phyloP scores from a whole-genome alignment of 1,140 invertebrate genomes.

The Caenorhabditis briggsae region DNA sequence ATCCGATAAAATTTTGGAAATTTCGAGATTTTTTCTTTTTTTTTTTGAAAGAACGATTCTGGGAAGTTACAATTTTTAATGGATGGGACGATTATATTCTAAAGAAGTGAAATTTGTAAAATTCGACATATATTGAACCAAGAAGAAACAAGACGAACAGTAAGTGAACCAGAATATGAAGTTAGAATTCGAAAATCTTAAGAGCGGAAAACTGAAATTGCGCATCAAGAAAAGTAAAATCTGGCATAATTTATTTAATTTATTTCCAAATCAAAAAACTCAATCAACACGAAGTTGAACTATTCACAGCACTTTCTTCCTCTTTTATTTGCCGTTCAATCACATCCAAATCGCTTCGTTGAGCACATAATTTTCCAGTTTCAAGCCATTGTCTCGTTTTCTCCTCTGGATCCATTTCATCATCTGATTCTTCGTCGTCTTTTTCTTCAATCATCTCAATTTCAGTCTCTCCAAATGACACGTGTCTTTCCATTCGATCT shows the following conservation, averaged over 20 bases:
- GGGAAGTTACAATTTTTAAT: no score
- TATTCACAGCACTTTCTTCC: neutral
- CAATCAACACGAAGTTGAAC: constrained; percentile 44
- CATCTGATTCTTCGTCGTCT: neutral
- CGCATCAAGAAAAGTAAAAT: no score
- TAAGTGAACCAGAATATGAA: no score
- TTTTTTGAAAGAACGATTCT: no score
- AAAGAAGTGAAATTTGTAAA: no score
- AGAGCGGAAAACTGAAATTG: no score
- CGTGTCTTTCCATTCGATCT: constrained; percentile 36
- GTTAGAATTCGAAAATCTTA: no score
- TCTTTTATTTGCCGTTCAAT: neutral
- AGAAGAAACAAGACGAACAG: no score
- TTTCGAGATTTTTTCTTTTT: no score
- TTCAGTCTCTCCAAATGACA: constrained; percentile 27
- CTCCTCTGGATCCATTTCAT: constrained; percentile 33
- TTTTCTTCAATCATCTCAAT: neutral
- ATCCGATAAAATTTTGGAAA: no score
- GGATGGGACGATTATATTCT: no score
- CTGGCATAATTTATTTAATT: neutral
- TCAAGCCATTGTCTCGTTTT: constrained; percentile 39
- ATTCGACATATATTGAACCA: no score
- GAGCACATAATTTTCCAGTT: constrained; percentile 31
- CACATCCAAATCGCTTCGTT: constrained; percentile 29
- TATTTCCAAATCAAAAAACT: neutral